Conservation (phyloP, 2,888 invertebrate genomes). For the Leucozona laternaria region DNA sequence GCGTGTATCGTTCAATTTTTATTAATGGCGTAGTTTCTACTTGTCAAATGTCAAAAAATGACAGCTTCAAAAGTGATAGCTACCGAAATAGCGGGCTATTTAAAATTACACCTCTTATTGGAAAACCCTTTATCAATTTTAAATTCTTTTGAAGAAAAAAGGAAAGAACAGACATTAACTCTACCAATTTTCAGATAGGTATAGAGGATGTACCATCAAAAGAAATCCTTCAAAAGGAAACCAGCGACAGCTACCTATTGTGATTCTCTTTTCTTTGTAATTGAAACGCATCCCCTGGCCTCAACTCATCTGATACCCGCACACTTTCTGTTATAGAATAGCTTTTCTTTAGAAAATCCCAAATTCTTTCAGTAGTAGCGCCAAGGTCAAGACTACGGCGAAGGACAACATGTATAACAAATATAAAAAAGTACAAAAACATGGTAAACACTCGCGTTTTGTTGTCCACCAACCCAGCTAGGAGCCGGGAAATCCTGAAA, state of each 20-base stretch:
- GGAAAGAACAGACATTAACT: too few relatives aligned
- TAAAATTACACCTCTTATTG: too few relatives aligned
- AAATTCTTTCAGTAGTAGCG: not conserved
- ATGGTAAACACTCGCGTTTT: conserved; percentile 48
- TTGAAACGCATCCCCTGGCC: not conserved
- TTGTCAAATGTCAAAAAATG: too few relatives aligned
- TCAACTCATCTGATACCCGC: conserved; percentile 12
- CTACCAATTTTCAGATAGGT: too few relatives aligned
- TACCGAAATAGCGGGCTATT: too few relatives aligned
- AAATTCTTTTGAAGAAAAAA: too few relatives aligned
- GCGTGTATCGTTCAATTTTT: too few relatives aligned
- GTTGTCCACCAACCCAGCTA: not conserved
- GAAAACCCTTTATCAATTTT: too few relatives aligned
- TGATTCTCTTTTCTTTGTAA: conserved; percentile 5
- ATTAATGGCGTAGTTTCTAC: too few relatives aligned
- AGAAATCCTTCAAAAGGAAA: not conserved
- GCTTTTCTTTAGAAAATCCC: conserved; percentile 5
- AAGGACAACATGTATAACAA: conserved; percentile 58
- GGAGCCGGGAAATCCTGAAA: conserved; percentile 10
- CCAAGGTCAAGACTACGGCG: conserved; percentile 70
- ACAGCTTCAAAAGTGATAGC: too few relatives aligned
- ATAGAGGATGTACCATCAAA: not conserved
- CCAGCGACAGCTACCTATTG: not conserved
- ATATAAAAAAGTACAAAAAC: conserved; percentile 29
- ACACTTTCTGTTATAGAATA: not conserved